Evolutionary conservation across 2,113 vertebrate species (phyloP).

Genomic region (Sisor rabdophorus): DNA sequence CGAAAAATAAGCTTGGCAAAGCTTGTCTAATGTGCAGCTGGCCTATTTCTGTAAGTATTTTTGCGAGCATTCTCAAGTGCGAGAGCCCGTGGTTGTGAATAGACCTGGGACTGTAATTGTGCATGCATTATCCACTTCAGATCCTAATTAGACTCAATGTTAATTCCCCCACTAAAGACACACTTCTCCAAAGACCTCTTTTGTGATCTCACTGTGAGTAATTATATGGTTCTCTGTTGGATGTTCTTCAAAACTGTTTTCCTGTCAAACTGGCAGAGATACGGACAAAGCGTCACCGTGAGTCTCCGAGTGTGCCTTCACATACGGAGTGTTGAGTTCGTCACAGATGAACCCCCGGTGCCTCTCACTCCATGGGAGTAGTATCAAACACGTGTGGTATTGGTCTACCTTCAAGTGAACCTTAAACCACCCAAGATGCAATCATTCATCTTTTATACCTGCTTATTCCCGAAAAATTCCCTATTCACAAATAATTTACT

Average conservation of each 20-base stretch:
- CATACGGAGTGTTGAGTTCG: neutral
- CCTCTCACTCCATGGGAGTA: neutral
- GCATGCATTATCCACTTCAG: neutral
- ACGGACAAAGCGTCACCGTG: neutral
- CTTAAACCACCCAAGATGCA: neutral
- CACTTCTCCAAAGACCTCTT: neutral
- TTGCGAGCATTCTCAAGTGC: neutral
- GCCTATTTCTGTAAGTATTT: neutral
- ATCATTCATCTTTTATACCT: too few species aligned
- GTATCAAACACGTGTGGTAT: neutral
- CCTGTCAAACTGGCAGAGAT: neutral
- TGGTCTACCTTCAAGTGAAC: neutral
- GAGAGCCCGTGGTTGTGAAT: neutral
- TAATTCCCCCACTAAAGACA: neutral
- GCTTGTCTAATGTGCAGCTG: neutral
- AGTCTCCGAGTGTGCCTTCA: neutral
- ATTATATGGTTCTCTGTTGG: neutral
- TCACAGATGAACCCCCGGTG: neutral
- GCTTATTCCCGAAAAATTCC: too few species aligned
- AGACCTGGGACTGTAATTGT: neutral
- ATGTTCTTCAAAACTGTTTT: neutral
- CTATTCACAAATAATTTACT: too few species aligned
- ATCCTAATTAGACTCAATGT: constrained; percentile 7
- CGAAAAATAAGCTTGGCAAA: neutral
- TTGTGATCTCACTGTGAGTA: neutral